Conservation (phyloP, 2,113 vertebrate species). For the Halichoerus grypus region DNA sequence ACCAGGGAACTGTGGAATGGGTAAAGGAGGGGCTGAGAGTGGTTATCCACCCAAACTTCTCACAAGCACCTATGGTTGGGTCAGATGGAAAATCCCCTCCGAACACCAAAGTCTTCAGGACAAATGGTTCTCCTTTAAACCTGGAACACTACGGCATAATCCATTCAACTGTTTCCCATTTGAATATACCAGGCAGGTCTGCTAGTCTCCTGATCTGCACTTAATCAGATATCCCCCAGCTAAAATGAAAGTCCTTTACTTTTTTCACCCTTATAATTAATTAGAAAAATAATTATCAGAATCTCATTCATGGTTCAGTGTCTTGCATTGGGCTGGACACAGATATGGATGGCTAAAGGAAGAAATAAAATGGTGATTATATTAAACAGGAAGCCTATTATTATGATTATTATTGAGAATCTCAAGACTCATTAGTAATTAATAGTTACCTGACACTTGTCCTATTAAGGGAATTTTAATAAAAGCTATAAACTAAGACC, state of each 20-base stretch:
- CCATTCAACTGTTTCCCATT: background rate
- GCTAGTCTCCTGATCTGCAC: background rate
- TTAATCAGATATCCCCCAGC: slow-evolving; percentile 43
- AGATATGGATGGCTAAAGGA: background rate
- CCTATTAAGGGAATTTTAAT: slow-evolving; percentile 50
- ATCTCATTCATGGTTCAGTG: slow-evolving; percentile 13
- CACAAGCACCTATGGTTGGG: background rate
- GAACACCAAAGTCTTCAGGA: slow-evolving; percentile 15
- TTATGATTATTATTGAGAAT: slow-evolving; percentile 51
- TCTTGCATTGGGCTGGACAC: background rate
- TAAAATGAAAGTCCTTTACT: slow-evolving; percentile 43
- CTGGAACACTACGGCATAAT: background rate
- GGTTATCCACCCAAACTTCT: background rate
- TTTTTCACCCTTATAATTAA: slow-evolving; percentile 13
- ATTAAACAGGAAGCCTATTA: slow-evolving; percentile 46
- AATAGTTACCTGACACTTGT: slow-evolving; percentile 60
- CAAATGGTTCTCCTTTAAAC: slow-evolving; percentile 35
- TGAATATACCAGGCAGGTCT: background rate
- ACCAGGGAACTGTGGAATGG: background rate
- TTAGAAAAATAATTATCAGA: slow-evolving; percentile 67
- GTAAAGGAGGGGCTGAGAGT: background rate
- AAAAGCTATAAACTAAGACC: slow-evolving; percentile 63
- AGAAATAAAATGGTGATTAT: background rate
- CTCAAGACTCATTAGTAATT: slow-evolving; percentile 42
- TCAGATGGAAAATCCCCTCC: slow-evolving; percentile 45